Percentiles rank a stretch among this genome's conserved stretches.
These are phyloP conservation scores for Crypturellus undulatus DNA, from an alignment of 2,113 vertebrate genomes.

Conservation along the genomic window DNA sequence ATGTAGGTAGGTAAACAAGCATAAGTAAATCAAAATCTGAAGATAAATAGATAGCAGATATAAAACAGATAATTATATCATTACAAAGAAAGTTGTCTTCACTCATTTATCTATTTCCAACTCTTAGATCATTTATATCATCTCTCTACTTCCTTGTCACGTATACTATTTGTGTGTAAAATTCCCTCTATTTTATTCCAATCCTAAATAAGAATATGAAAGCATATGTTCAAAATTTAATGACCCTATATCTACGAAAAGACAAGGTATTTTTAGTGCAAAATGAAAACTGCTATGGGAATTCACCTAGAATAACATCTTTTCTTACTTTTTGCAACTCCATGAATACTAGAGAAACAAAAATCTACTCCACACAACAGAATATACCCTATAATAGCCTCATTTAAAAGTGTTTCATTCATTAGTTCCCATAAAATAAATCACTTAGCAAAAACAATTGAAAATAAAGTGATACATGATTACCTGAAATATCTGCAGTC, in stretches of 20 bases:
- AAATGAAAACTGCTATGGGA: neutral
- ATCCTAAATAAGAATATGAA: neutral
- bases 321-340: neutral
- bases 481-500: constrained; percentile 17
- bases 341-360: neutral
- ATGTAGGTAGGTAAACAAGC: neutral
- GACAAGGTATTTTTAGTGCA: neutral
- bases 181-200: neutral
- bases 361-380: neutral
- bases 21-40: neutral
- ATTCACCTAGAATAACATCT: neutral
- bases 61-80: neutral
- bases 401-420: neutral
- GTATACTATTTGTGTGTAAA: neutral
- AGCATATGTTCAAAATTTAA: neutral
- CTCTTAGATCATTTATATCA: neutral
- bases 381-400: neutral
- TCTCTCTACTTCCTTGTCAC: neutral
- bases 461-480: neutral
- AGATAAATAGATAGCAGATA: neutral
- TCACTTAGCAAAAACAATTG: neutral
- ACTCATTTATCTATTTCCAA: neutral
- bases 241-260: neutral
- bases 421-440: neutral
- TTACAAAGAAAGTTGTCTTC: neutral